Percentiles rank a stretch among this genome's conserved stretches.
Evolutionary conservation across 2,888 invertebrate species (phyloP).

Genomic region (Tuberolachnus salignus): DNA sequence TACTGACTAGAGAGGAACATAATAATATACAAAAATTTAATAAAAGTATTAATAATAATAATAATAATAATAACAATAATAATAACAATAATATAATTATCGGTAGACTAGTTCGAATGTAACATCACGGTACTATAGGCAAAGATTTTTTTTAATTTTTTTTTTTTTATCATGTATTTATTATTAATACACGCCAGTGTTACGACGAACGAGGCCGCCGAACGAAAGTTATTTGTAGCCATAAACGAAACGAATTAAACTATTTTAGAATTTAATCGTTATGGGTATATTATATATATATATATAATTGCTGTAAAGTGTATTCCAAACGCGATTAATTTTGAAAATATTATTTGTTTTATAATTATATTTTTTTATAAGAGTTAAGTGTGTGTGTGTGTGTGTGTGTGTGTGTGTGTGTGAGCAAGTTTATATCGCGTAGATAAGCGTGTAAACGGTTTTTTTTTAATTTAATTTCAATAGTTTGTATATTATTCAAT

Average conservation of each 20-base stretch:
- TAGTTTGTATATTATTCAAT: too few relatives aligned
- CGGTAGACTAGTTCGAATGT: neutral
- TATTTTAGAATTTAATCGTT: slow-evolving; percentile 12
- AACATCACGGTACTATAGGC: neutral
- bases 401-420: too few relatives aligned
- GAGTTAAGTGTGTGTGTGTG: too few relatives aligned
- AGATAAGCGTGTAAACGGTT: too few relatives aligned
- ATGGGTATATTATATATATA: neutral
- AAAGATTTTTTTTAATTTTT: slow-evolving; percentile 1
- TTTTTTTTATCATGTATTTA: neutral
- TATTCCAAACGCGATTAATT: neutral
- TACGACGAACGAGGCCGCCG: too few relatives aligned
- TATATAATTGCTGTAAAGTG: neutral
- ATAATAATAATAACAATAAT: too few relatives aligned
- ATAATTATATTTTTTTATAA: neutral
- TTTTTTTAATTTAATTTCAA: too few relatives aligned
- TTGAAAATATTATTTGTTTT: neutral
- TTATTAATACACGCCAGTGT: too few relatives aligned
- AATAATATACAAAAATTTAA: too few relatives aligned
- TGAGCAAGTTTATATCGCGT: too few relatives aligned
- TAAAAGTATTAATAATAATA: too few relatives aligned
- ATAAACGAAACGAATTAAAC: slow-evolving; percentile 20
- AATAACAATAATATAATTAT: neutral
- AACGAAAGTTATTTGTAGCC: slow-evolving; percentile 7
- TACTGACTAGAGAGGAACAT: slow-evolving; percentile 46